Percentiles rank a stretch among this genome's conserved stretches.
These are phyloP conservation scores for Caenorhabditis sinica DNA, from an alignment of 2,888 invertebrate genomes.

Conservation along the genomic window DNA sequence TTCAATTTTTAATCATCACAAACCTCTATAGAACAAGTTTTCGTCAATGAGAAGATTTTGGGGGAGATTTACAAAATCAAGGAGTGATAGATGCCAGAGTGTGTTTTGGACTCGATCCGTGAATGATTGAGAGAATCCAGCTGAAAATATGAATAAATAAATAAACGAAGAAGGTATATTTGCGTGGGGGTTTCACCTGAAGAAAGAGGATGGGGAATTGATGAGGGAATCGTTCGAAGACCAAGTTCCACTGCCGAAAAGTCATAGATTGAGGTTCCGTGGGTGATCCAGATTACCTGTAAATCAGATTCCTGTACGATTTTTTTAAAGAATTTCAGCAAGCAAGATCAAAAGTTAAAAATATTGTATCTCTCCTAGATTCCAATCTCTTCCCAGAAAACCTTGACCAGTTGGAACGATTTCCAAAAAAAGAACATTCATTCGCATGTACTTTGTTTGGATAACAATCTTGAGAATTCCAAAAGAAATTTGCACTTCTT, in stretches of 20 bases:
- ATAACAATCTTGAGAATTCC: slow-evolving; percentile 8
- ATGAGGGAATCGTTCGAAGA: slow-evolving; percentile 79
- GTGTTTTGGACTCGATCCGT: slow-evolving; percentile 76
- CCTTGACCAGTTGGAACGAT: no score
- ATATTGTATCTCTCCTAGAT: no score
- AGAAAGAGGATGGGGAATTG: slow-evolving; percentile 83
- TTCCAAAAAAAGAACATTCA: neutral
- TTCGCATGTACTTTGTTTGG: neutral
- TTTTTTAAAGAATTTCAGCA: neutral
- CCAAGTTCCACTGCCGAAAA: slow-evolving; percentile 81
- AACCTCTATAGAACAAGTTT: slow-evolving; percentile 78
- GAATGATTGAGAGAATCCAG: slow-evolving; percentile 76
- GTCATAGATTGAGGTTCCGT: slow-evolving; percentile 80
- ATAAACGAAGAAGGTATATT: neutral
- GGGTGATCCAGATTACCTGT: slow-evolving; percentile 82
- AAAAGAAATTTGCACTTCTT: no score
- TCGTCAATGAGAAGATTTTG: slow-evolving; percentile 80
- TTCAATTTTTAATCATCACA: neutral
- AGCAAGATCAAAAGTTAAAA: neutral
- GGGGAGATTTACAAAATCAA: slow-evolving; percentile 83
- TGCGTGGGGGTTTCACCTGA: slow-evolving; percentile 55
- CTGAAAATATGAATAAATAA: slow-evolving; percentile 38
- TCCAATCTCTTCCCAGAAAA: no score
- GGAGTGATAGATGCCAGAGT: slow-evolving; percentile 80
- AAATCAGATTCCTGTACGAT: slow-evolving; percentile 10